Evolutionary conservation across 2,113 vertebrate genomes (phyloP).

Genomic region (Odontophorus gujanensis): DNA sequence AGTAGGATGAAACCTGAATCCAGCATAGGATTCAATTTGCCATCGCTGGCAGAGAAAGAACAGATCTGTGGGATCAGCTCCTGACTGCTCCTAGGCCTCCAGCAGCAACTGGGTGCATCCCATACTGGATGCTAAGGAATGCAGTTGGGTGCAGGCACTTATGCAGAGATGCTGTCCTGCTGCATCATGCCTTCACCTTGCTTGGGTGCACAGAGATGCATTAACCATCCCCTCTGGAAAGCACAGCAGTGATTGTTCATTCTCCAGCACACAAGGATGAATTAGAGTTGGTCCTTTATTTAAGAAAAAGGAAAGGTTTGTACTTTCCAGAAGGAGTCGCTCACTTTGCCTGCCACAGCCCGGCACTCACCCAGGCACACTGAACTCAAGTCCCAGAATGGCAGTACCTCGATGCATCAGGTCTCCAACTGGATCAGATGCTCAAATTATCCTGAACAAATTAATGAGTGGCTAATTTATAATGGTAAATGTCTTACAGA

Average conservation of each 20-base stretch:
- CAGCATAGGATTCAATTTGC: not conserved
- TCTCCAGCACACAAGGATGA: not conserved
- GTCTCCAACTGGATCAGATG: not conserved
- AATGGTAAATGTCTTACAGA: not conserved
- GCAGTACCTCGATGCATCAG: not conserved
- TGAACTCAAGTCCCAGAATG: not conserved
- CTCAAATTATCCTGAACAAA: not conserved
- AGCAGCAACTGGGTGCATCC: not conserved
- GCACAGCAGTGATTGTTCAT: not conserved
- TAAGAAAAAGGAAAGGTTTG: not conserved
- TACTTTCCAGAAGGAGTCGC: not conserved
- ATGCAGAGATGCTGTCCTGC: not conserved
- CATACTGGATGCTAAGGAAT: accelerated
- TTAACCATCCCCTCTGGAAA: not conserved
- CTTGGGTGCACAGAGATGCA: accelerated
- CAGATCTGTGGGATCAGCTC: not conserved
- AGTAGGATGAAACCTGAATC: not conserved
- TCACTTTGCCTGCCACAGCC: not conserved
- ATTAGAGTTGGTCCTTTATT: not conserved
- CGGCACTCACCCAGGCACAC: not conserved
- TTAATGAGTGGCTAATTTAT: not conserved
- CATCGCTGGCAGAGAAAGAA: not conserved
- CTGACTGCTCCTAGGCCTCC: not conserved
- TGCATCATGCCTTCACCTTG: not conserved
- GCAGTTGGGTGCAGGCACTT: not conserved